Conservation (phyloP, 2,888 invertebrate genomes). For the Philhelius pedissequus region DNA sequence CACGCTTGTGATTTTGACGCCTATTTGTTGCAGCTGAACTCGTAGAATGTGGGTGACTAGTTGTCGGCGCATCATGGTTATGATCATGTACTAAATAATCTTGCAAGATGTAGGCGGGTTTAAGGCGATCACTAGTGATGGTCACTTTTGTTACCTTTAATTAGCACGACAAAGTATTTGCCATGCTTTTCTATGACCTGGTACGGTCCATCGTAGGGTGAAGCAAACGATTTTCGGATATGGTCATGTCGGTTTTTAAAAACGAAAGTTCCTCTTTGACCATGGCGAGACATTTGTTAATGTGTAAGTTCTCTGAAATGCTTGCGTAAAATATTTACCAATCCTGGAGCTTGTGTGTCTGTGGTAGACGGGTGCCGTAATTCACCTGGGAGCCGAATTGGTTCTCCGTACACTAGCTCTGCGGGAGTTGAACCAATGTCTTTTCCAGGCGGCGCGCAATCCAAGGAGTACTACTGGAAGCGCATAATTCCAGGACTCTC, state of each 20-base stretch:
- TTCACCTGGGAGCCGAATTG: not conserved
- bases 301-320: not conserved
- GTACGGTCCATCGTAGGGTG: too few relatives aligned
- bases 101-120: too few relatives aligned
- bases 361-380: not conserved
- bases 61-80: too few relatives aligned
- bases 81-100: too few relatives aligned
- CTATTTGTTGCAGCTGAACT: too few relatives aligned
- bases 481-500: constrained; percentile 27
- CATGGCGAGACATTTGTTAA: not conserved
- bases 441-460: constrained; percentile 30
- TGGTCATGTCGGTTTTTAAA: not conserved
- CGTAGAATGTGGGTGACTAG: too few relatives aligned
- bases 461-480: constrained; percentile 28
- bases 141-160: too few relatives aligned
- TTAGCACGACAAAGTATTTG: too few relatives aligned
- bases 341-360: not conserved
- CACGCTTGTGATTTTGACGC: too few relatives aligned
- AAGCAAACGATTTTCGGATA: too few relatives aligned
- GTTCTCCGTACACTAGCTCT: constrained; percentile 11
- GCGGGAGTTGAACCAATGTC: constrained; percentile 22
- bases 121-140: too few relatives aligned
- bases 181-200: too few relatives aligned
- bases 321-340: not conserved
- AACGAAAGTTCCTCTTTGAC: not conserved